Evolutionary conservation across 1,140 invertebrate genomes (phyloP), one percentile per base, ranked within the genome.

Genomic region (Pogonomyrmex californicus): DNA sequence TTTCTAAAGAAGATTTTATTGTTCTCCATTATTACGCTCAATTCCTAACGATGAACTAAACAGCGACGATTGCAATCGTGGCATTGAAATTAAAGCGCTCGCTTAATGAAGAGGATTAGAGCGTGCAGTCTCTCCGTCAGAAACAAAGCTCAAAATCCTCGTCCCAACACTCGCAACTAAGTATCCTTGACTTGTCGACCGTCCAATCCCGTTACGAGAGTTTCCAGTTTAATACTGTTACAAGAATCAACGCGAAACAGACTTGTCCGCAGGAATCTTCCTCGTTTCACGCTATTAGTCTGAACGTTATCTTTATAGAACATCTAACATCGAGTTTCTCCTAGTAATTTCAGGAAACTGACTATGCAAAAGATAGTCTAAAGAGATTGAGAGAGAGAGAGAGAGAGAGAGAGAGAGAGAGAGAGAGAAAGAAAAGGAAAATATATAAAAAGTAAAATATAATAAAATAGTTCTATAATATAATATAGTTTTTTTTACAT

Each of bases 161-260:
- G 36, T 75, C 62, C 56, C 77, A 71, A 86, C 83, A 82, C 33
- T 65, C 44, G 68, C 68, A 78, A 86, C 78, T 85, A 87, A 90
- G 86, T 90, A 87, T 81, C 86, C 79, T 87, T 76, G 86, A 87
- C 83, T 86, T 87, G 73, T 73, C 77, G 70, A 85, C 77, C 88
- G 30, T 87, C 66, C 87, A 90, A 90, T 90, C 79, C 73, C 54
- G 73, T 90, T 90, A 90, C 86, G 7, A 51, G 78, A 90, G 78
- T 88, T 90, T 73, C 44, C 44, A 76, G 71, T 90, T 90, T 90
- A 90, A 90, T 76, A 65, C 51, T 85, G 85, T 90, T 89, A 82
- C 63, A 62, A 60, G 88, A 89, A 82, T 89, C 85, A 85, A 85
- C 79, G 79, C 36, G 79, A 85, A 83, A 83, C 44, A 70, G 63